Percentiles rank a stretch among this genome's conserved stretches.
Evolutionary conservation across 2,797 vertebrate species (phyloP).

Genomic region (Tarsius wallacei): DNA sequence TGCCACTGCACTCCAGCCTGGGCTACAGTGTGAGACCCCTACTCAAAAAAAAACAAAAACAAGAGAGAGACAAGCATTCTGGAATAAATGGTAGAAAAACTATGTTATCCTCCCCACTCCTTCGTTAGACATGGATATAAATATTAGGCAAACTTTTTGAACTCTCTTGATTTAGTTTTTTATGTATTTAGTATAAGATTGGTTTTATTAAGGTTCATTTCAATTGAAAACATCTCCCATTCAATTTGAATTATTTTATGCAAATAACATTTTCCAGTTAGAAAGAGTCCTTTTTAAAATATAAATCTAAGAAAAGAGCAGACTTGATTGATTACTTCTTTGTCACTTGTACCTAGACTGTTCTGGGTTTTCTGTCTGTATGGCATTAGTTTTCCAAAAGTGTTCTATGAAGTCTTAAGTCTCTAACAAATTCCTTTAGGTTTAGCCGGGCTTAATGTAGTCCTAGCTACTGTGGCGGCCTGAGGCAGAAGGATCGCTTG

Average conservation of each 20-base stretch:
- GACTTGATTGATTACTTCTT: slow-evolving; percentile 30
- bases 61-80: background rate
- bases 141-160: slow-evolving; percentile 33
- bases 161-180: slow-evolving; percentile 39
- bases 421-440: slow-evolving; percentile 47
- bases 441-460: background rate
- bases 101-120: background rate
- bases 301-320: slow-evolving; percentile 33
- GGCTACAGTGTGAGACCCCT: too few relatives aligned
- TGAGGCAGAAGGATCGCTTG: too few relatives aligned
- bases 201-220: slow-evolving; percentile 45
- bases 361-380: background rate
- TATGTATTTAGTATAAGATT: slow-evolving; percentile 36
- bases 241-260: slow-evolving; percentile 62
- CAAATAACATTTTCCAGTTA: slow-evolving; percentile 23
- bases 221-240: background rate
- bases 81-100: slow-evolving; percentile 44
- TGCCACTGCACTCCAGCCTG: too few relatives aligned
- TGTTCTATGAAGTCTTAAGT: slow-evolving; percentile 30
- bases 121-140: slow-evolving; percentile 43
- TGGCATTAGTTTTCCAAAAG: slow-evolving; percentile 24
- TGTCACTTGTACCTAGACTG: background rate
- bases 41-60: too few relatives aligned
- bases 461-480: too few relatives aligned
- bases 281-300: slow-evolving; percentile 49